Base-by-base conservation (phyloP, 2,797 vertebrate genomes). In the Octomys mimax region DNA sequence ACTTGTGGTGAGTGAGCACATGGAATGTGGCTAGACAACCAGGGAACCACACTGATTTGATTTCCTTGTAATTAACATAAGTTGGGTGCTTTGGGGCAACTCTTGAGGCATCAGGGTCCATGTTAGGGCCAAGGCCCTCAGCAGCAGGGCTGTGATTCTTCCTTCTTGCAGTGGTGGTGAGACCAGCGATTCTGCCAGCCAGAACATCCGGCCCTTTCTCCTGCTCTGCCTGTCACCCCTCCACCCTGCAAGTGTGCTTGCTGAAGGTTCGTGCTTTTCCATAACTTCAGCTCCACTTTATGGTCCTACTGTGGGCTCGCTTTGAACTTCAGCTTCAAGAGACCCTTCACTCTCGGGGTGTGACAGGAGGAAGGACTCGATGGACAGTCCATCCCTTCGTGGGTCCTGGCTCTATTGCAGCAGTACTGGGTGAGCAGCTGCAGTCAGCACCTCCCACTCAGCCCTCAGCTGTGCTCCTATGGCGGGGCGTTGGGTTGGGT, bases 361-460 rank as follows among this genome's bases (percentile, higher is more conserved):
- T 8, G 42, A 75, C 24, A 28, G 73, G 39, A 75, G 26, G 42
- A 14, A 28, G 42, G 26, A 28, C 24, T 42, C 12, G 2, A 28
- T 31, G 13, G 39, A 28, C 2, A 5, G 39, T 42, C 42, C 2
- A 12, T 28, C 24, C 39, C 24, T 46, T 42, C 5, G 0, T 46
- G 73, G 13, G 73, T 42, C 73, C 22, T 26, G 26, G 73, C 24
- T 83, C n/a, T 54, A 21, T 84, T 7, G 0, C 22, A 18, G 24
- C 36, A 39, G 62, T 42, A 12, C 24, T 0, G 2, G 36, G 21
- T 54, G 62, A 83, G 31, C 54, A 36, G 64, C 57, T 0, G 1
- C 2, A 28, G 22, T 33, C 49, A 4, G 28, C 3, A 2, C 18
- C 19, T 91, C 49, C 49, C 0, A 0, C 75, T 33, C 1, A n/a